Base-by-base conservation (phyloP, 1,140 invertebrate species). In the Antheraea mylitta region DNA sequence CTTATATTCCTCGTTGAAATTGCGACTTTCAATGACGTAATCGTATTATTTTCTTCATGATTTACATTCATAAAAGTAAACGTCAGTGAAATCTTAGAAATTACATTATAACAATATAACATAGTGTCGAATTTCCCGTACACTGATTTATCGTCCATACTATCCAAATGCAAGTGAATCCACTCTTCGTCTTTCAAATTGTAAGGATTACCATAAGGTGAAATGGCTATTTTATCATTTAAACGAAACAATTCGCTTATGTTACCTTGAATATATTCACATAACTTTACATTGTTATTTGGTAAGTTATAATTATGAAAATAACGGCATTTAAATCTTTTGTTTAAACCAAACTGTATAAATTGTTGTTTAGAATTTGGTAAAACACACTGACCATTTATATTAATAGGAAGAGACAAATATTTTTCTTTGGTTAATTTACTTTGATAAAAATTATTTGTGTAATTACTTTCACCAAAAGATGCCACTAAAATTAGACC, bases 171-270 rank as follows among this genome's bases (percentile, higher is more conserved):
- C 37, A 85, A 18, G 16, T 70, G 66, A 19, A 90, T 63, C 89
- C 89, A 91, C 9, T 82, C 70, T 0, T 80, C 66, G 69, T 86
- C 86, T 8, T 64, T 67, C 16, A 80, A 13, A 36, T 73, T 69
- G 22, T 71, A 53, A 16, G 88, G 87, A 64, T 90, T 86, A 2
- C 88, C 88, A 66, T 75, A 79, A 1, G 85, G 82, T 18, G 87
- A 88, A 11, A 90, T 69, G 38, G 74, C 77, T 59, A 82, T 68
- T 62, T 73, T 76, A 1, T 71, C 66, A 48, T 72, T 70, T n/a
- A 86, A 66, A 58, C 68, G 70, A n/a, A 84, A 68, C 30, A 78
- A 66, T n/a, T 74, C 66, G 7, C 70, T 67, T 19, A 91, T 84
- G 61, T 74, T 64, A 0, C 61, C 73, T 68, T 89, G 82, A 70